Evolutionary conservation across 2,888 invertebrate genomes (phyloP).

Genomic region (Pristionchus entomophagus): DNA sequence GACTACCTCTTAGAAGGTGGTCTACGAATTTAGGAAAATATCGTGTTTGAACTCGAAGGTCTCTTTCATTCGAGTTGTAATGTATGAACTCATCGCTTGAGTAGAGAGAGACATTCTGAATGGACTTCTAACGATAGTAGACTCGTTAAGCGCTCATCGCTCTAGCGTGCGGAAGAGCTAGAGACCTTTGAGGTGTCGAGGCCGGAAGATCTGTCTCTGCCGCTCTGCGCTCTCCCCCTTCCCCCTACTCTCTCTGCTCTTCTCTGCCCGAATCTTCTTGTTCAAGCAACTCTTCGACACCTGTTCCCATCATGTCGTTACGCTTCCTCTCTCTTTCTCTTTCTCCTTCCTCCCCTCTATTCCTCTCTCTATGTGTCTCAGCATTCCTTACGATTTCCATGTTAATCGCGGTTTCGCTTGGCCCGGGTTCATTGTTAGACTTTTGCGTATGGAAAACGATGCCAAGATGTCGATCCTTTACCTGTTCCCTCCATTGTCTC

Average conservation of each 20-base stretch:
- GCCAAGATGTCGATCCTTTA: too few relatives aligned
- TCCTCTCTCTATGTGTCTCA: background rate
- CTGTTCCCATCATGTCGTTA: constrained; percentile 19
- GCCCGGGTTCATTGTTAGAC: too few relatives aligned
- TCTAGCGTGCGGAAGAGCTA: background rate
- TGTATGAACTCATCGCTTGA: too few relatives aligned
- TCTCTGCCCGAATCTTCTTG: constrained; percentile 15
- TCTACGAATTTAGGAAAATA: too few relatives aligned
- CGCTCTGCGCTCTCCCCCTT: background rate
- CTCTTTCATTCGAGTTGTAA: too few relatives aligned
- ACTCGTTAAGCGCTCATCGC: too few relatives aligned
- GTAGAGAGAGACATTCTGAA: background rate
- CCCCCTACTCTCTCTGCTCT: background rate
- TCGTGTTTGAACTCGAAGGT: too few relatives aligned
- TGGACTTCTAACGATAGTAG: background rate
- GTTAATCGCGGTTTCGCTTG: too few relatives aligned
- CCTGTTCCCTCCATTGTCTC: background rate
- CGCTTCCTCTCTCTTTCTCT: constrained; percentile 6
- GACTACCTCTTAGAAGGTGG: too few relatives aligned
- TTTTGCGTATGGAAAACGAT: too few relatives aligned
- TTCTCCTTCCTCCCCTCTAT: constrained; percentile 15
- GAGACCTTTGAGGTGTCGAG: background rate
- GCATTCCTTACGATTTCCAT: constrained; percentile 10
- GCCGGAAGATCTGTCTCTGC: background rate
- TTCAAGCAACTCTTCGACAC: constrained; percentile 5